These are phyloP conservation scores for Phengaris arion DNA, from an alignment of 2,888 invertebrate species.

Conservation along the genomic window DNA sequence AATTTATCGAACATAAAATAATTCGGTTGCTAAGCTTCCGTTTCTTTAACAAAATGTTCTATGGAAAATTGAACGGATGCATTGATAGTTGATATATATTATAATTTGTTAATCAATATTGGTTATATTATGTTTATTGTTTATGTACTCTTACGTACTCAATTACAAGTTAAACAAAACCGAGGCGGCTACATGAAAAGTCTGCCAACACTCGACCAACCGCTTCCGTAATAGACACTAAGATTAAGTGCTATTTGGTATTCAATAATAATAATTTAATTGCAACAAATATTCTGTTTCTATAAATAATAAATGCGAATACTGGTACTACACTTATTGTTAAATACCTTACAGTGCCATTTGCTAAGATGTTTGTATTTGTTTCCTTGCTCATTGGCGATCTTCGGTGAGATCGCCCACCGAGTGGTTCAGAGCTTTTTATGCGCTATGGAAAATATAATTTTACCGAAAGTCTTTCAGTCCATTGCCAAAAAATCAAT, in stretches of 20 bases:
- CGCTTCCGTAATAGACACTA: background rate
- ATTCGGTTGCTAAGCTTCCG: background rate
- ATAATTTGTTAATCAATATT: background rate
- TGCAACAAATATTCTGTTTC: too few relatives aligned
- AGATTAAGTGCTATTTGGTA: conserved; percentile 20
- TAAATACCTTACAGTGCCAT: too few relatives aligned
- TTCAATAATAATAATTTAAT: too few relatives aligned
- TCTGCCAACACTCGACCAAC: background rate
- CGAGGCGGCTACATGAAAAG: conserved; percentile 2
- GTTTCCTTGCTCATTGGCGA: background rate
- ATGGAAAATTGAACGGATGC: background rate
- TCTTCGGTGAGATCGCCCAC: background rate
- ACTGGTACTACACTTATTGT: too few relatives aligned
- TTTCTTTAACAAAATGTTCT: background rate
- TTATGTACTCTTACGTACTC: background rate
- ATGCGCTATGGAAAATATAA: background rate
- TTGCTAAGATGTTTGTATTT: background rate
- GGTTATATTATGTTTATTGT: background rate
- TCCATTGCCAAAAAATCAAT: conserved; percentile 6
- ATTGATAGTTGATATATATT: background rate
- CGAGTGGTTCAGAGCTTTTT: background rate
- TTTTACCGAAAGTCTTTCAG: background rate
- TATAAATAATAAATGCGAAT: background rate
- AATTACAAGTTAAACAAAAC: background rate
- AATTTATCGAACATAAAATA: background rate